Evolutionary conservation across 64 coral and sea anemone species (phyloP).

Genomic region (Actinia tenebrosa): DNA sequence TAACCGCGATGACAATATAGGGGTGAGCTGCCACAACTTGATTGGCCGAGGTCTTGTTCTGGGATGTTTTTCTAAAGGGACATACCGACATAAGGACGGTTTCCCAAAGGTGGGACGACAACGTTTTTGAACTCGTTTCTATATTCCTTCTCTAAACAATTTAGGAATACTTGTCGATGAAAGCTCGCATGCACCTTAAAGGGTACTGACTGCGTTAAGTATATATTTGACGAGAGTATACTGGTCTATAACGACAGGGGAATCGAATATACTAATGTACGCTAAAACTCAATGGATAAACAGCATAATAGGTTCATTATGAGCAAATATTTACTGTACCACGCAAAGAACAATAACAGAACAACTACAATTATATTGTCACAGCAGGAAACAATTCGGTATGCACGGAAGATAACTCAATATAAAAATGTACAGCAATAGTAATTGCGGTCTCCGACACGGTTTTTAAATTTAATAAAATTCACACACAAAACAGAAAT

Average conservation of each 20-base stretch:
- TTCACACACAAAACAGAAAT: neutral
- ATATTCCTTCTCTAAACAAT: neutral
- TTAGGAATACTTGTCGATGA: neutral
- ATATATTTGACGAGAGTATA: neutral
- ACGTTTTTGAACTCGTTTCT: neutral
- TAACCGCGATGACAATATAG: neutral
- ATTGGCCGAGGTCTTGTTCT: neutral
- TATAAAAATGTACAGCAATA: neutral
- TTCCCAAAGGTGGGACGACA: neutral
- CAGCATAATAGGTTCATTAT: neutral
- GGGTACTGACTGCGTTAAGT: neutral
- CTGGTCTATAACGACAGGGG: neutral
- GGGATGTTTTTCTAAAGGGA: neutral
- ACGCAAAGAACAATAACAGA: neutral
- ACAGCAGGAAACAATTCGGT: neutral
- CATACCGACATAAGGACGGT: neutral
- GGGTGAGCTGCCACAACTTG: neutral
- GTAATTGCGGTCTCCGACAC: neutral
- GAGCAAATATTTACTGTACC: neutral
- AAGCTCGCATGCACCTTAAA: too few relatives aligned
- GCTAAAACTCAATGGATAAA: neutral
- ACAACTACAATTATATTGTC: neutral
- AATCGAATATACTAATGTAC: conserved; percentile 7
- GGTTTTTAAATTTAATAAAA: neutral
- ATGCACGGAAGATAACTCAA: neutral